Evolutionary conservation across 2,888 invertebrate species (phyloP), one percentile per base, ranked within the genome.

Genomic region (Hirtodrosophila histrioides): DNA sequence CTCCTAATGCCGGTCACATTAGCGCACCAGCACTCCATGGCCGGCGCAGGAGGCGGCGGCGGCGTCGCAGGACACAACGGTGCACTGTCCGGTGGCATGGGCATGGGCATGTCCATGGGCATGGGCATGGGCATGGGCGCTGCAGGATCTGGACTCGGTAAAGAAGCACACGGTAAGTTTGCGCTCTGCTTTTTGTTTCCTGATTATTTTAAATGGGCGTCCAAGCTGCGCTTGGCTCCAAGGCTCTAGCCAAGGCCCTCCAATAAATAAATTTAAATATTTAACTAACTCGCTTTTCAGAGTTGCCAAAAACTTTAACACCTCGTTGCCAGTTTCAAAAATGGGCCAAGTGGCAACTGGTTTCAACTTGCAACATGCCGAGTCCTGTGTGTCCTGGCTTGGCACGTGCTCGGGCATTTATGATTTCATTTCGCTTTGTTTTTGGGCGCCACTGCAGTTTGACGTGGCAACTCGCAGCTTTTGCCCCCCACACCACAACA

Each of bases 161-260:
- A 91, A 78, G 90, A 91, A 80, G 88, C 88, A 74, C 90, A 91
- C 82, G 90, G 90, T 91, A 88, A 91, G 90, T 90, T 65, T 54
- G 45, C 31, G 12, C 40, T 43, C 43, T 49, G 36, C 49, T 37
- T 50, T 69, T 46, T 60, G 60, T 65, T 61, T 70, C 48, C 54
- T 79, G 78, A 86, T 84, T 84, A 86, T 84, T 86, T 83, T 84
- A 81, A 83, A 86, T 77, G 78, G 48, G 8, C 50, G 58, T 49
- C 45, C 39, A 46, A 56, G 60, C 61, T 36, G 35, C 23, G 56
- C 40, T 10, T 3, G 35, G 12, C 29, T n/a, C 27, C 29, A 8
- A 23, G 45, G 46, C 43, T 29, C 39, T 55, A 17, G 17, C 64
- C 61, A 40, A 50, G 46, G 57, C 68, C 23, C 63, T 65, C 64